Conservation (phyloP, 2,113 vertebrate genomes). For the Bungarus multicinctus region DNA sequence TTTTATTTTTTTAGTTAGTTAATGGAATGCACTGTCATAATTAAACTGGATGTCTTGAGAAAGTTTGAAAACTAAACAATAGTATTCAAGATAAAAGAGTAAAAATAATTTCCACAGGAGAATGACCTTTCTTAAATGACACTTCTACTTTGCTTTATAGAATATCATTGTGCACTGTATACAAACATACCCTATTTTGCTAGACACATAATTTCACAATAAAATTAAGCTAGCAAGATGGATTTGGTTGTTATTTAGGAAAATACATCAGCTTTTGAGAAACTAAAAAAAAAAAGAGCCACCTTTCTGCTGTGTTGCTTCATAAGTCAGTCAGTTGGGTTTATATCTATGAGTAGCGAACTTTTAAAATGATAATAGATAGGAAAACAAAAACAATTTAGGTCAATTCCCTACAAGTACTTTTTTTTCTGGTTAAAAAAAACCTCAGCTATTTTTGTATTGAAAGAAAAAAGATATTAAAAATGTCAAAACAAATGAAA, state of each 20-base stretch:
- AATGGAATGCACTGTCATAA: constrained; percentile 55
- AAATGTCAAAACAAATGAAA: constrained; percentile 21
- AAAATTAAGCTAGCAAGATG: constrained; percentile 8
- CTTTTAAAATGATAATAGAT: constrained; percentile 44
- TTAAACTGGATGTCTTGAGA: constrained; percentile 57
- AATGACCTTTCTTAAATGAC: constrained; percentile 63
- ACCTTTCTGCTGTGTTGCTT: constrained; percentile 16
- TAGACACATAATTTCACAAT: constrained; percentile 48
- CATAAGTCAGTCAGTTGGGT: constrained; percentile 46
- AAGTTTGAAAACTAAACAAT: constrained; percentile 66
- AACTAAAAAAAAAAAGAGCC: constrained; percentile 13
- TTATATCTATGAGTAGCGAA: constrained; percentile 53
- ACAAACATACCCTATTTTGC: constrained; percentile 45
- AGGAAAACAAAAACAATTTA: constrained; percentile 29
- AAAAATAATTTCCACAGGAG: constrained; percentile 59
- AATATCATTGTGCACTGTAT: constrained; percentile 55
- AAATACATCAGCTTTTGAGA: constrained; percentile 51
- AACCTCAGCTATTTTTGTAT: not conserved
- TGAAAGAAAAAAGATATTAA: constrained; percentile 8
- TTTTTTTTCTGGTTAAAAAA: constrained; percentile 33
- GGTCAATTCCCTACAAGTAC: not conserved
- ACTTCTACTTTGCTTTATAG: constrained; percentile 51
- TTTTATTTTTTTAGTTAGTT: constrained; percentile 32
- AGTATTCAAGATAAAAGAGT: constrained; percentile 49
- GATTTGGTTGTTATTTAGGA: constrained; percentile 43